phyloP scores from a whole-genome alignment of 2,888 invertebrate genomes.

The Embidobia sp. region DNA sequence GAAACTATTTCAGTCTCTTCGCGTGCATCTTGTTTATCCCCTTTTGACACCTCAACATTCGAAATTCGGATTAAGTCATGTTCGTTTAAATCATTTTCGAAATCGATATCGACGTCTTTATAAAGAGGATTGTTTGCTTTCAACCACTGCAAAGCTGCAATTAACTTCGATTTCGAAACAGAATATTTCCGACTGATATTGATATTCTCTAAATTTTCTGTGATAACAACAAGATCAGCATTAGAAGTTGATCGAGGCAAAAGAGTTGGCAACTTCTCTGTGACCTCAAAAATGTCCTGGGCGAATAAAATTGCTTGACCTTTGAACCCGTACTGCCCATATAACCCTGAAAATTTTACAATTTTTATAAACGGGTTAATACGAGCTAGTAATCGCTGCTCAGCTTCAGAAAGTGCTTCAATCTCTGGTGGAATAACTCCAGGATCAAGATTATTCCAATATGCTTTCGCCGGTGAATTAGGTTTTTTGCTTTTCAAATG shows the following conservation, averaged over 20 bases:
- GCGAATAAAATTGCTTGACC: conserved; percentile 34
- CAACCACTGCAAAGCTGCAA: conserved; percentile 8
- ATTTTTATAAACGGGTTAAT: conserved; percentile 23
- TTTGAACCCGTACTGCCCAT: conserved; percentile 23
- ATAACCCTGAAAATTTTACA: conserved; percentile 29
- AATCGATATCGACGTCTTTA: no score
- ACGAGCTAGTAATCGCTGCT: conserved; percentile 12
- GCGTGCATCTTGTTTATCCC: background rate
- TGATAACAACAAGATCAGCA: conserved; percentile 12
- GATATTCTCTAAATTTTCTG: conserved; percentile 19
- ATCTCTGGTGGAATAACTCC: conserved; percentile 16
- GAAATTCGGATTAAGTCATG: conserved; percentile 15
- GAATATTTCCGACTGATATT: conserved; percentile 15
- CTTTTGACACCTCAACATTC: background rate
- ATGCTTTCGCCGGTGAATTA: conserved; percentile 10
- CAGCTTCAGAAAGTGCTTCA: conserved; percentile 3
- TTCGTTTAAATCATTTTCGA: conserved; percentile 10
- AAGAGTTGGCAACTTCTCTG: conserved; percentile 6
- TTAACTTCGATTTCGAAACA: conserved; percentile 8
- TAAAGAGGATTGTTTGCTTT: background rate
- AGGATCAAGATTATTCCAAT: conserved; percentile 27
- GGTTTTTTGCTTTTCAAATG: conserved; percentile 18
- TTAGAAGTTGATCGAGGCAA: conserved; percentile 12
- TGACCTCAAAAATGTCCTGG: conserved; percentile 18
- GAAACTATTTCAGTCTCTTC: conserved; percentile 3